Base-by-base conservation (phyloP, 2,888 invertebrate species). In the Oxytorus armatus region DNA sequence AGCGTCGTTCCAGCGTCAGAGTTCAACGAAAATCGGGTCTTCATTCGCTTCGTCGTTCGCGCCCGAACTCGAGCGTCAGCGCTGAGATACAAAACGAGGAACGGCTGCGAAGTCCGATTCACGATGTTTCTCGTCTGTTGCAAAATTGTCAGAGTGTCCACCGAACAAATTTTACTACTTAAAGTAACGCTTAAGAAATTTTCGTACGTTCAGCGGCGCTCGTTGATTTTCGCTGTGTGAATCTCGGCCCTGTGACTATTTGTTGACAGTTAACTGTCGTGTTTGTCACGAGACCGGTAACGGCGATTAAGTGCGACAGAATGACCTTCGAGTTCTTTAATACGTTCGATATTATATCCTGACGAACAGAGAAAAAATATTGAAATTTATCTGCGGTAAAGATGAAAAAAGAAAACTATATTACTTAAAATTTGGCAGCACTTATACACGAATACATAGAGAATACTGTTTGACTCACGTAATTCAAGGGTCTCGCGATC, bases 51-150 rank as follows among this genome's bases (percentile, higher is more conserved):
- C 84, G 81, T 16, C 83, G 68, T 74, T 86, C 87, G 3, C 85
- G 83, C 70, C 74, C 83, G 11, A 18, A 16, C 3, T 33, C 69
- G 25, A n/a, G 18, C 7, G 18, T 18, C 4, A 10, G 18, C 4
- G n/a, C 3, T 5, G 25, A 53, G 1, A n/a, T n/a, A n/a, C n/a
- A n/a, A n/a, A n/a, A 76, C 4, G 61, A 51, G 61, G 61, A 86
- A 61, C 33, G 78, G 1, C 77, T 86, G 10, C 83, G 84, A 83
- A 90, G 87, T 76, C 90, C 90, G 5, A 84, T 91, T 0, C 89
- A 90, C 55, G 90, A 92, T 73, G 90, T 91, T 14, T 91, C 90
- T 7, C 87, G 89, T 39, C 82, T 90, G 11, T 78, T 91, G 33
- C 85, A 85, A 59, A 89, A 90, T 81, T 88, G 88, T 18, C 91